A percentile compares a stretch with the other conserved stretches of the same genome.
Conservation (phyloP, 2,888 invertebrate genomes). For the Himalopsyche kuldschensis region DNA sequence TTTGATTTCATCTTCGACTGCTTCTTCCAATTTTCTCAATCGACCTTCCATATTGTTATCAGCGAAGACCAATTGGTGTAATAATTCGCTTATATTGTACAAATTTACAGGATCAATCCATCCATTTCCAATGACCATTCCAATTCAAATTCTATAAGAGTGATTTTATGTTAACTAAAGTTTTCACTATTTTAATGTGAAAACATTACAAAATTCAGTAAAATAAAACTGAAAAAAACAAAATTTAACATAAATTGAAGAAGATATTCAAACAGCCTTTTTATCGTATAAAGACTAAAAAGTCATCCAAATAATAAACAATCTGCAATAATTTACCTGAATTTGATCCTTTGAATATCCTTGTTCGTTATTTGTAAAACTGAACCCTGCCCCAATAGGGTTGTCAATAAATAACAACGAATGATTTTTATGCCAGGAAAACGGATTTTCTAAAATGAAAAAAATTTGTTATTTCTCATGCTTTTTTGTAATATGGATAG, state of each 20-base stretch:
- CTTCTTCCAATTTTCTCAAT: neutral
- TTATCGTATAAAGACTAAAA: no score
- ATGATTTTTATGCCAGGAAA: slow-evolving; percentile 64
- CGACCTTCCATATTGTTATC: neutral
- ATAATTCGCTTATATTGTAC: neutral
- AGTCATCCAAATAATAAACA: no score
- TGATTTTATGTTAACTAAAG: no score
- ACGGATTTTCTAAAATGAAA: slow-evolving; percentile 44
- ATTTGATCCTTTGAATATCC: slow-evolving; percentile 65
- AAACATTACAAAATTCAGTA: no score
- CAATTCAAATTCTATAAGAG: no score
- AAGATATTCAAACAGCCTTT: no score
- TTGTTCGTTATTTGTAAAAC: slow-evolving; percentile 63
- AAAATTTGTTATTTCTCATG: no score
- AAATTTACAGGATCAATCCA: neutral
- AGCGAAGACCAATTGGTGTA: neutral
- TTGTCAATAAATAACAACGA: slow-evolving; percentile 68
- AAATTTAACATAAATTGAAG: no score
- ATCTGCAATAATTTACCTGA: slow-evolving; percentile 48
- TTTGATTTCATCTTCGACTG: neutral
- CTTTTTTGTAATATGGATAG: no score
- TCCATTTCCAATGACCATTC: neutral
- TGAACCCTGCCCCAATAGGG: slow-evolving; percentile 68
- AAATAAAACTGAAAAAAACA: no score
- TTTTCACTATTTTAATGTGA: no score